Percentiles rank a stretch among this genome's conserved stretches.
These are phyloP conservation scores for Tylochromis polylepis DNA, from an alignment of 2,113 vertebrate species.

Conservation along the genomic window DNA sequence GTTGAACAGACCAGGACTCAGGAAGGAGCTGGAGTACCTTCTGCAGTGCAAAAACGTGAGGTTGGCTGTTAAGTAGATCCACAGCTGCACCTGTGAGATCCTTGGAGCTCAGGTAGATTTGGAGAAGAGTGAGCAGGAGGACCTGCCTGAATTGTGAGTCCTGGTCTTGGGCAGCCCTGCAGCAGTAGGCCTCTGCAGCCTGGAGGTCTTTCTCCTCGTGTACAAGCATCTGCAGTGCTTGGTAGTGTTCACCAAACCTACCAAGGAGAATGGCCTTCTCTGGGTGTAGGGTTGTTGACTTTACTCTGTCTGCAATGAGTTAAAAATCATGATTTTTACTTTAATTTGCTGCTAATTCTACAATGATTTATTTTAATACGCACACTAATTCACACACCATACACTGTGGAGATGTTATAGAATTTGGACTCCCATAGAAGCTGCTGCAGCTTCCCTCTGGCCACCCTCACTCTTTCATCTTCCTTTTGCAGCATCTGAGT, in stretches of 20 bases:
- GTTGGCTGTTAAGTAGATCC: slow-evolving; percentile 64
- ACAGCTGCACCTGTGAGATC: slow-evolving; percentile 16
- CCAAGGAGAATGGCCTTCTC: slow-evolving; percentile 67
- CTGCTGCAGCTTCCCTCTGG: slow-evolving; percentile 60
- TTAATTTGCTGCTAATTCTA: not conserved
- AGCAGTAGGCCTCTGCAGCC: slow-evolving; percentile 66
- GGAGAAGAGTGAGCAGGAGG: slow-evolving; percentile 55
- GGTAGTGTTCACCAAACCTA: slow-evolving; percentile 40
- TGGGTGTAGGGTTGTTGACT: slow-evolving; percentile 41
- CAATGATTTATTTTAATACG: not conserved
- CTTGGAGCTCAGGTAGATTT: slow-evolving; percentile 52
- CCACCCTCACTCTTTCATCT: not conserved
- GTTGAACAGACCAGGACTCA: slow-evolving; percentile 64
- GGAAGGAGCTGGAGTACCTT: slow-evolving; percentile 59
- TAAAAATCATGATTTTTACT: not conserved
- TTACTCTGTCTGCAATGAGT: slow-evolving; percentile 39
- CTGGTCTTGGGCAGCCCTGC: slow-evolving; percentile 34
- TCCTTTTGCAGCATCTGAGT: slow-evolving; percentile 8
- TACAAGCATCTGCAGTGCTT: slow-evolving; percentile 62
- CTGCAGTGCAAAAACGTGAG: slow-evolving; percentile 25
- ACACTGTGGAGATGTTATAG: slow-evolving; percentile 40
- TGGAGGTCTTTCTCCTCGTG: slow-evolving; percentile 30
- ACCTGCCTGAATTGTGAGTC: slow-evolving; percentile 10
- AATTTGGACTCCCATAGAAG: slow-evolving; percentile 60
- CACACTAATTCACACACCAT: slow-evolving; percentile 34